Evolutionary conservation across 2,888 invertebrate genomes (phyloP), one percentile per base, ranked within the genome.

Genomic region (Hemaris fuciformis): DNA sequence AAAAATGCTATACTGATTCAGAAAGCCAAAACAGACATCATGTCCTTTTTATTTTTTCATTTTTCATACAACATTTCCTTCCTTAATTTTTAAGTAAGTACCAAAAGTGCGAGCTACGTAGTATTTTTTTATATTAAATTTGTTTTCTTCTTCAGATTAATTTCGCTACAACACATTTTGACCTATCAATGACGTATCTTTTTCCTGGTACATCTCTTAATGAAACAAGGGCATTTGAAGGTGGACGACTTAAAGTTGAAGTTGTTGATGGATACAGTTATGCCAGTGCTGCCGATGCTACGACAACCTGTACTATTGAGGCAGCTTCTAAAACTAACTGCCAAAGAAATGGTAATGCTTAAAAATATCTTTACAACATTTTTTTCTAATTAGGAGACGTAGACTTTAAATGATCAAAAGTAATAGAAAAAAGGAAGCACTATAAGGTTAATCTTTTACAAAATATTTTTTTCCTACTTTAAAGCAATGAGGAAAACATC

Each of bases 161-260:
- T 41, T 27, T 34, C 58, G 60, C 65, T 3, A 66, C 66, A 1
- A 15, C 60, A 1, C 0, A 15, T 13, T 65, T 64, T 2, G 80
- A 81, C 43, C 18, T 76, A 0, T 71, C 79, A 13, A 25, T 67
- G 0, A 67, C 82, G 15, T 83, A 68, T 22, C 59, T 62, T 10
- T 5, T 27, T 0, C 0, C n/a, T 0, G 34, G 27, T 13, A n/a
- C 53, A 18, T 27, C 45, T 2, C 22, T 22, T 0, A 5, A 3
- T 3, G 31, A 31, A 10, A 4, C 61, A 0, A 68, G 69, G 31
- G 22, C 57, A 31, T 64, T 45, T 20, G 1, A 38, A 18, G 58
- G 58, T 1, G 69, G 69, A 15, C 6, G 22, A 18, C 34, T 69
- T 1, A 22, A 13, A 22, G 22, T 63, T 5, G 68, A 68, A 60